Base-by-base conservation (phyloP, 2,888 invertebrate species). In the Steinernema scapterisci region DNA sequence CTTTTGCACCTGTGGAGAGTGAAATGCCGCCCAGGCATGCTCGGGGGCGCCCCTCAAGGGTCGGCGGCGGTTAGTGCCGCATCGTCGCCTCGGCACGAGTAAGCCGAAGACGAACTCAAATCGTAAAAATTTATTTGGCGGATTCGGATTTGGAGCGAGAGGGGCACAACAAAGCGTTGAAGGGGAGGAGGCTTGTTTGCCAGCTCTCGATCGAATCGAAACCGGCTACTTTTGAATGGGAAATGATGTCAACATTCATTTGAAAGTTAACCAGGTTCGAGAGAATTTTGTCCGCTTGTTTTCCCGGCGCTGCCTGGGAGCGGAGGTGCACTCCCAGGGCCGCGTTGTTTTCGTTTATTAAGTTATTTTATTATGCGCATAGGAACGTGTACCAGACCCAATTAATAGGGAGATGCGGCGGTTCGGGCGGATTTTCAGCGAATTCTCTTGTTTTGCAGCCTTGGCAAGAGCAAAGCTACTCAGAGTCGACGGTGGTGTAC, bases 201-300 rank as follows among this genome's bases (percentile, higher is more conserved):
- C 13, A 11, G 5, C 48, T 48, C 38, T 38, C 48, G n/a, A 19
- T 19, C 19, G 48, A 48, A 48, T n/a, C 48, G 54, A 54, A 54
- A 54, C 54, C 54, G 54, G 54, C 54, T 54, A 16, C 11, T 54
- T 13, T 23, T 16, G 54, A 54, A 54, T 19, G 23, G 54, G 54
- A 19, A 25, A 54, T 54, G 54, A 54, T 23, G 23, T 54, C 54
- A 48, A 48, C 48, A 48, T 48, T 48, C 48, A 48, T 48, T 48
- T 48, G 48, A 16, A 48, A 48, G 48, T 48, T 48, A 48, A 48
- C 48, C 48, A 48, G 48, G n/a, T 48, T 48, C 9, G 5, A 38
- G 9, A 3, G 9, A 38, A 38, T 38, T 38, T 38, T 38, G 38
- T 38, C 38, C 38, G 38, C 38, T 38, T 38, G 38, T 38, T 38